Base-by-base conservation (phyloP, 2,113 vertebrate species). In the Indri indri region DNA sequence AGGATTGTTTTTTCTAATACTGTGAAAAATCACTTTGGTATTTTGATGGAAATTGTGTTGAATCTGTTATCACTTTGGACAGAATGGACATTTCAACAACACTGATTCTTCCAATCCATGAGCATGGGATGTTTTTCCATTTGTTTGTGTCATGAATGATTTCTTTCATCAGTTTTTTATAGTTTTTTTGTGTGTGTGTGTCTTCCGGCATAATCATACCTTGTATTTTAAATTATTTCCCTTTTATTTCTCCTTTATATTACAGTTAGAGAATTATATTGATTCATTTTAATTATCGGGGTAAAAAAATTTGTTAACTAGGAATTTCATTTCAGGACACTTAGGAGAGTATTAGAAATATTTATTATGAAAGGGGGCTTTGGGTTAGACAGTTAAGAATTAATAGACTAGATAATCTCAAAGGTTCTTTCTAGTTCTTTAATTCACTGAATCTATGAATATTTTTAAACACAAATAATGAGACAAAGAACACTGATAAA, bases 401-500 rank as follows among this genome's bases (percentile, higher is more conserved):
- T 76, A 76, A 77, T 14, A 80, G 14, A 90, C 42, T 59, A 92
- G 34, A 91, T 52, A 61, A 87, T 65, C 54, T 92, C 34, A 90
- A 94, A 90, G 22, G 27, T 71, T 92, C 65, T 81, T 90, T 89
- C 54, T 30, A 59, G 23, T 92, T 79, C 61, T 90, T 7, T 90
- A 94, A 82, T 61, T 88, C 91, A 81, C 73, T 85, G 76, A 79
- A 73, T 87, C 45, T 86, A 94, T 40, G 84, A 92, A 45, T 95
- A 92, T 66, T 92, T 92, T 42, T 87, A 45, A 95, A 87, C 92
- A 89, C 47, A 90, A 95, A 95, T 89, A 91, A 90, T 68, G n/a
- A 91, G 12, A 91, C 52, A 84, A 86, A 84, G 47, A 79, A 90
- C 37, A 94, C 16, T 77, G 68, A 92, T 59, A 77, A 93, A 83